Conservation (phyloP, 2,888 invertebrate genomes). For the Uloborus plumipes region DNA sequence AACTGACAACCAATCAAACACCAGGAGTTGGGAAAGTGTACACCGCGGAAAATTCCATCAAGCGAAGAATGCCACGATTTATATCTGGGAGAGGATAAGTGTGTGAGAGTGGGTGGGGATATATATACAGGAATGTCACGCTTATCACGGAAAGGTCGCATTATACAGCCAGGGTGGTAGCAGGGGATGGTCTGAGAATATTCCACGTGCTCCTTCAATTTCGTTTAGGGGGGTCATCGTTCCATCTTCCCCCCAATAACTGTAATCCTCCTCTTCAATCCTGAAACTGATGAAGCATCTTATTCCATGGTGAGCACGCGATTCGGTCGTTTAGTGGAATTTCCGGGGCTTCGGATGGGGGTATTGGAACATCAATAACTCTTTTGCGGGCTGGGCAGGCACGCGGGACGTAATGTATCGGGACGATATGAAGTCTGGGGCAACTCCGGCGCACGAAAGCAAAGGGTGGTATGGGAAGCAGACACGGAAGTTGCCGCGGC, state of each 20-base stretch:
- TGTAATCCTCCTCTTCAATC: neutral
- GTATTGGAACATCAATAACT: constrained; percentile 37
- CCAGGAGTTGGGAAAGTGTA: constrained; percentile 48
- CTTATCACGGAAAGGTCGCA: constrained; percentile 59
- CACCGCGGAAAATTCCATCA: constrained; percentile 45
- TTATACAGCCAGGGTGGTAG: constrained; percentile 31
- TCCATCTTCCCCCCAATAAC: neutral
- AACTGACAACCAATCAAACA: constrained; percentile 63
- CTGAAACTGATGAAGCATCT: constrained; percentile 45
- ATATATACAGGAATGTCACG: constrained; percentile 41
- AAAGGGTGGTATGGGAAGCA: constrained; percentile 7
- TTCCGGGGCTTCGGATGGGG: constrained; percentile 13
- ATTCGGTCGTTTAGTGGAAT: constrained; percentile 62
- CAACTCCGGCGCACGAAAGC: neutral
- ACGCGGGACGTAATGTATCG: constrained; percentile 6
- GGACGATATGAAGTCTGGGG: neutral
- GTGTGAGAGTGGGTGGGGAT: constrained; percentile 9
- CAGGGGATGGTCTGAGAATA: constrained; percentile 38
- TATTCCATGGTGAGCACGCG: constrained; percentile 28
- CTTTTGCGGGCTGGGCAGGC: neutral
- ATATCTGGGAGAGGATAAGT: constrained; percentile 20
- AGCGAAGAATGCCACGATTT: constrained; percentile 43
- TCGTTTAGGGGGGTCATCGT: constrained; percentile 8
- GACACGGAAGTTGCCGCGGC: constrained; percentile 2
- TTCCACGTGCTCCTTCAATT: constrained; percentile 45